Percentiles rank a stretch among this genome's conserved stretches.
Conservation (phyloP, 1,140 invertebrate genomes). For the Atta cephalotes region DNA sequence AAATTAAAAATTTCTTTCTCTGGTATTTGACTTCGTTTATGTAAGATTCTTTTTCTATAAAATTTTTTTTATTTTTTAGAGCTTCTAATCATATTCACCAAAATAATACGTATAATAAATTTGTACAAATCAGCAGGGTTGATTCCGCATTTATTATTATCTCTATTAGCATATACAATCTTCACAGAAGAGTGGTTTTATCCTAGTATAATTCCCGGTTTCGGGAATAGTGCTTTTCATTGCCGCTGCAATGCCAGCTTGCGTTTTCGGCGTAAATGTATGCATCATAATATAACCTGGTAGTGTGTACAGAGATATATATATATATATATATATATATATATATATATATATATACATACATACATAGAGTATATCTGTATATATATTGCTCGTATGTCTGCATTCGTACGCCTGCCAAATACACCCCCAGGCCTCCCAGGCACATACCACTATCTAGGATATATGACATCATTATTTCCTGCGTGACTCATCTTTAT, state of each 20-base stretch:
- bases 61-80: too few relatives aligned
- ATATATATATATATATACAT: not conserved
- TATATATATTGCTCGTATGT: not conserved
- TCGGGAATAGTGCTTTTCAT: constrained; percentile 32
- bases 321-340: not conserved
- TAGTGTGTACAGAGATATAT: not conserved
- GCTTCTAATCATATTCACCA: too few relatives aligned
- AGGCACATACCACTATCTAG: constrained; percentile 6
- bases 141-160: constrained; percentile 6
- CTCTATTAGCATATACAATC: not conserved
- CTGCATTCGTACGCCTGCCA: constrained; percentile 41
- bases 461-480: constrained; percentile 62
- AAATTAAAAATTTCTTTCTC: too few relatives aligned
- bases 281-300: constrained; percentile 37
- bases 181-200: not conserved
- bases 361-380: not conserved
- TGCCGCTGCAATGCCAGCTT: not conserved
- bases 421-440: constrained; percentile 35
- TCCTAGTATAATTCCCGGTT: not conserved
- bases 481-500: constrained; percentile 61
- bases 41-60: too few relatives aligned
- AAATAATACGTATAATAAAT: too few relatives aligned
- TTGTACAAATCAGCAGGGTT: too few relatives aligned
- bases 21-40: too few relatives aligned
- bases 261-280: constrained; percentile 43